Evolutionary conservation across 1,140 invertebrate species (phyloP).

Genomic region (Agraylea sexmaculata): DNA sequence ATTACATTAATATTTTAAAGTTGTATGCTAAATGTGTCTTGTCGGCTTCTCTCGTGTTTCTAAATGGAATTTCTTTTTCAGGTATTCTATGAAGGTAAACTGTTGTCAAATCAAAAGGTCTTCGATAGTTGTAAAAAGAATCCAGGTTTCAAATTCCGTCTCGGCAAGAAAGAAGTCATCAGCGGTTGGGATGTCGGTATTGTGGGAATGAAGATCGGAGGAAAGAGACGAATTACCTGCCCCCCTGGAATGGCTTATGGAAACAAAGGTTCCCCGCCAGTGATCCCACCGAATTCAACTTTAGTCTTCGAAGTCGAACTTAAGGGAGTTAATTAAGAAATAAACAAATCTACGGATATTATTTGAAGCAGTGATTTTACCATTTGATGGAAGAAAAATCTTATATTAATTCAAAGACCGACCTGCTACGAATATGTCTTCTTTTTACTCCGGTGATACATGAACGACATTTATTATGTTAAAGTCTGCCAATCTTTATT

Average conservation of each 20-base stretch:
- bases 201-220: conserved; percentile 83
- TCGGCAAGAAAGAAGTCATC: conserved; percentile 80
- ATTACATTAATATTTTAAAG: background rate
- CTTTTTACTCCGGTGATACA: too few species aligned
- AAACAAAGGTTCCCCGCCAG: conserved; percentile 62
- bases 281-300: conserved; percentile 73
- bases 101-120: conserved; percentile 70
- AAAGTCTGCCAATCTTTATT: too few species aligned
- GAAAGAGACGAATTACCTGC: conserved; percentile 73
- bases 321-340: conserved; percentile 61
- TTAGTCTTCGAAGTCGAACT: conserved; percentile 82
- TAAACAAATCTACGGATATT: too few species aligned
- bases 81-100: conserved; percentile 67
- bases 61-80: conserved; percentile 16
- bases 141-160: conserved; percentile 70
- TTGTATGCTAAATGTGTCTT: background rate
- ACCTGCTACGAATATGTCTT: too few species aligned
- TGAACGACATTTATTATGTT: too few species aligned
- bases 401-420: too few species aligned
- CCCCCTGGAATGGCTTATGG: conserved; percentile 81
- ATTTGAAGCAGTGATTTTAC: too few species aligned
- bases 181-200: conserved; percentile 86
- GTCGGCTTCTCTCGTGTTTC: background rate
- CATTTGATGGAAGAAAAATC: too few species aligned
- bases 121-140: conserved; percentile 64